Conservation (phyloP, 2,113 vertebrate genomes). For the Leptodactylus fuscus region DNA sequence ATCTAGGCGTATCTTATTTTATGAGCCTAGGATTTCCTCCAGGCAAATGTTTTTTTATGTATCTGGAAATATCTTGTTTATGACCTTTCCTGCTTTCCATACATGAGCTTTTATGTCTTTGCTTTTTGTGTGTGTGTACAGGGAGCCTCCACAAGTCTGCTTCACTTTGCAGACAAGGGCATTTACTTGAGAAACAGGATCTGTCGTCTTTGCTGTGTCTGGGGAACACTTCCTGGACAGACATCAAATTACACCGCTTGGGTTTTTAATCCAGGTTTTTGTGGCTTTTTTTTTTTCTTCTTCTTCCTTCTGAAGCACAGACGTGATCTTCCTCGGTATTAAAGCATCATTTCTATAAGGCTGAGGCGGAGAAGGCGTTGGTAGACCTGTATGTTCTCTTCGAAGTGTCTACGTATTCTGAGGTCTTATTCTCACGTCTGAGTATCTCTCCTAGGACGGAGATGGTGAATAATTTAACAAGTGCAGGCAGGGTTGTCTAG, state of each 20-base stretch:
- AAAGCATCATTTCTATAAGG: not conserved
- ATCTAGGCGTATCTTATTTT: constrained; percentile 16
- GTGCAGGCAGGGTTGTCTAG: constrained; percentile 61
- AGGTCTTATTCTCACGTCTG: constrained; percentile 61
- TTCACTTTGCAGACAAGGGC: constrained; percentile 33
- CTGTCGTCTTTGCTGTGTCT: constrained; percentile 5
- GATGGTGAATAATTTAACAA: constrained; percentile 69
- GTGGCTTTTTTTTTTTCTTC: constrained; percentile 3
- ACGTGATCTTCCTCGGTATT: not conserved
- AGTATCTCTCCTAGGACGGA: constrained; percentile 50
- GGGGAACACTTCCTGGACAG: constrained; percentile 24
- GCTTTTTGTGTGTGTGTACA: not conserved
- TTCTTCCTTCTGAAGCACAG: not conserved
- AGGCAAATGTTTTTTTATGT: not conserved
- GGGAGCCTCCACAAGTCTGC: not conserved
- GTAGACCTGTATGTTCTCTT: not conserved
- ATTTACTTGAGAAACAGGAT: constrained; percentile 30
- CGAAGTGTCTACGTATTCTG: constrained; percentile 15
- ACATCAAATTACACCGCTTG: constrained; percentile 24
- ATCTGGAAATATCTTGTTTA: constrained; percentile 1
- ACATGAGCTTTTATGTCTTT: not conserved
- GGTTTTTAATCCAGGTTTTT: not conserved
- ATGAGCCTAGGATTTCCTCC: not conserved
- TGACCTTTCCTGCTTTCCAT: not conserved
- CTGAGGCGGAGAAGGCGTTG: not conserved